Conservation (phyloP, 35 echinoderm and acorn worm species). For the Patiria miniata region DNA sequence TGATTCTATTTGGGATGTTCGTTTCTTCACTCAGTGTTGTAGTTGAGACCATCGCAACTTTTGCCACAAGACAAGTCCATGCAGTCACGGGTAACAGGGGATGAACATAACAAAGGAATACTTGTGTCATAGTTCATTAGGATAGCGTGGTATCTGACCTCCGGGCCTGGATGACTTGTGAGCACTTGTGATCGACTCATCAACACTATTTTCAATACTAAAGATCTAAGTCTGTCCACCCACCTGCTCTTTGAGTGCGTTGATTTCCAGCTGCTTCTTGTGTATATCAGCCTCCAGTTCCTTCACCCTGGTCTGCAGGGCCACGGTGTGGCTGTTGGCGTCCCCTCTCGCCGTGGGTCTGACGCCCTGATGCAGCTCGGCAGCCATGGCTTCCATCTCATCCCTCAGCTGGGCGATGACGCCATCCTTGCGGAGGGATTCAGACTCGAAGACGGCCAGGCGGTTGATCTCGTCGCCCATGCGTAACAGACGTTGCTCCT, state of each 20-base stretch:
- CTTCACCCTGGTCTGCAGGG: slow-evolving; percentile 56
- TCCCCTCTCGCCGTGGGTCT: neutral
- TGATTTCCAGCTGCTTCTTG: slow-evolving; percentile 84
- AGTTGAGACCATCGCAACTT: too few species aligned
- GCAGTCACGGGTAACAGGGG: too few species aligned
- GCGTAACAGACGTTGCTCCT: slow-evolving; percentile 87
- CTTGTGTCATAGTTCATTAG: too few species aligned
- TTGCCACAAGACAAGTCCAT: too few species aligned
- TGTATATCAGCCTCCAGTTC: slow-evolving; percentile 79
- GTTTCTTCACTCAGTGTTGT: too few species aligned
- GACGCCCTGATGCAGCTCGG: slow-evolving; percentile 41
- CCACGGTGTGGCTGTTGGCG: neutral
- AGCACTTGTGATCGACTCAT: too few species aligned
- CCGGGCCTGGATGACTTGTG: too few species aligned
- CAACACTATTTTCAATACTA: too few species aligned
- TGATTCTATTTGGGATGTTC: too few species aligned
- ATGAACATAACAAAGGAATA: too few species aligned
- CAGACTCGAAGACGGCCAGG: slow-evolving; percentile 87
- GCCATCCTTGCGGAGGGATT: slow-evolving; percentile 89
- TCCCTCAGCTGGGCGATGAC: slow-evolving; percentile 77
- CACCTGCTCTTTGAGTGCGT: slow-evolving; percentile 92
- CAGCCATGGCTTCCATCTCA: slow-evolving; percentile 55
- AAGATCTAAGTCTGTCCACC: neutral
- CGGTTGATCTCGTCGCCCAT: slow-evolving; percentile 99
- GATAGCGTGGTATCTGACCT: too few species aligned